phyloP scores from a whole-genome alignment of 2,888 invertebrate genomes.

The Hypolimnas misippus region DNA sequence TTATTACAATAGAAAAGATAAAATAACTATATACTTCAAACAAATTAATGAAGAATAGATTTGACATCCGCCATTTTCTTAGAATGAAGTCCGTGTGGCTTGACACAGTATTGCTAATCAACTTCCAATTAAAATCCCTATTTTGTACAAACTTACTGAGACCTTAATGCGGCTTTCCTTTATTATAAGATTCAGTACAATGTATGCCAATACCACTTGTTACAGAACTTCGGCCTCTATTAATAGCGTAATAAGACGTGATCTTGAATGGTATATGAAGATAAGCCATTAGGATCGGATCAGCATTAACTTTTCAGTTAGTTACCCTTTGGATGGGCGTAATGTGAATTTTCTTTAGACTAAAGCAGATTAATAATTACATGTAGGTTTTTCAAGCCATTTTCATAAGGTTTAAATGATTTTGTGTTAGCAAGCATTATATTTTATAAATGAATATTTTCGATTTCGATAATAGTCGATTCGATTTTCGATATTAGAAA shows the following conservation, averaged over 20 bases:
- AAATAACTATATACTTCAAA: no score
- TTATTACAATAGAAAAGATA: no score
- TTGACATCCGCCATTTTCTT: no score
- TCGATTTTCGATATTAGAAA: no score
- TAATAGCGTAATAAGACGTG: neutral
- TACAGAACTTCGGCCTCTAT: neutral
- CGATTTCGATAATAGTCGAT: no score
- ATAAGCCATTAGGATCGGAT: neutral
- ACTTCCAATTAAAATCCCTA: no score
- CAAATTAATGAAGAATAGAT: no score
- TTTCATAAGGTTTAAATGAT: neutral
- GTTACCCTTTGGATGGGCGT: slow-evolving; percentile 21
- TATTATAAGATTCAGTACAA: neutral
- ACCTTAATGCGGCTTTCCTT: neutral
- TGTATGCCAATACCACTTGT: neutral
- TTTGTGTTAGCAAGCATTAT: no score
- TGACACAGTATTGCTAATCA: no score
- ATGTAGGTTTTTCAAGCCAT: neutral
- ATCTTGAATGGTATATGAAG: neutral
- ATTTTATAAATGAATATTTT: no score
- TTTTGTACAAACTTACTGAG: neutral
- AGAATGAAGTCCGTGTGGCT: no score
- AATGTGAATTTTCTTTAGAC: slow-evolving; percentile 16
- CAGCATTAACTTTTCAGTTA: slow-evolving; percentile 19
- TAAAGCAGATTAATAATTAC: slow-evolving; percentile 8